These are phyloP conservation scores for Trichogramma evanescens DNA, from an alignment of 2,888 invertebrate genomes.

Conservation along the genomic window DNA sequence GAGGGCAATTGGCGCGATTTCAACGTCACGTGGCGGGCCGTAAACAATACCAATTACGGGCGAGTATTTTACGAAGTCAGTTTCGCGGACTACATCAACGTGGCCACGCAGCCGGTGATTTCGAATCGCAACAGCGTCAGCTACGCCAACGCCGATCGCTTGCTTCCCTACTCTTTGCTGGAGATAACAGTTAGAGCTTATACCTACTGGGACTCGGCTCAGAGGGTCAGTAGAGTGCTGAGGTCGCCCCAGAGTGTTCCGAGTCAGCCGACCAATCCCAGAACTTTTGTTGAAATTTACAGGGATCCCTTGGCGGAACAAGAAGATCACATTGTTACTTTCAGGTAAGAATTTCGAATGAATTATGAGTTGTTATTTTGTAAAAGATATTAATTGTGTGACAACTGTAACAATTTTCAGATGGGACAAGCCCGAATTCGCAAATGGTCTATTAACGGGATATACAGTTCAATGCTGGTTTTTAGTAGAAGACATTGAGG, in stretches of 20 bases:
- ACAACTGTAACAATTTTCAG: slow-evolving; percentile 52
- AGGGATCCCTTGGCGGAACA: slow-evolving; percentile 42
- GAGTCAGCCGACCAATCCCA: slow-evolving; percentile 63
- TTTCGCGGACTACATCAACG: slow-evolving; percentile 55
- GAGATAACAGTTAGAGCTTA: slow-evolving; percentile 71
- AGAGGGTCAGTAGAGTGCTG: slow-evolving; percentile 56
- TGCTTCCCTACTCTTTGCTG: slow-evolving; percentile 65
- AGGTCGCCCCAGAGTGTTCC: slow-evolving; percentile 78
- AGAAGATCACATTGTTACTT: slow-evolving; percentile 34
- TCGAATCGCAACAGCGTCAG: slow-evolving; percentile 38
- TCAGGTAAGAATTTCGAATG: slow-evolving; percentile 29
- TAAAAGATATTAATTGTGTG: background rate
- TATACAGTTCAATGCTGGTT: slow-evolving; percentile 70
- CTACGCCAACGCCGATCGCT: slow-evolving; percentile 47
- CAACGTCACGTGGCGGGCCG: slow-evolving; percentile 75
- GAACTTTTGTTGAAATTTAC: slow-evolving; percentile 64
- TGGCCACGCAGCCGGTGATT: slow-evolving; percentile 51
- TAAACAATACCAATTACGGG: slow-evolving; percentile 69
- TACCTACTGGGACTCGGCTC: slow-evolving; percentile 77
- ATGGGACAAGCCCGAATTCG: slow-evolving; percentile 70
- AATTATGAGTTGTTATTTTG: background rate
- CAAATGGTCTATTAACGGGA: slow-evolving; percentile 68
- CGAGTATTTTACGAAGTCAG: slow-evolving; percentile 76
- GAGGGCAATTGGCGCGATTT: slow-evolving; percentile 74
- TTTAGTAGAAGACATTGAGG: slow-evolving; percentile 45